Percentiles rank a stretch among this genome's conserved stretches.
Evolutionary conservation across 2,888 invertebrate genomes (phyloP).

Genomic region (Carcina quercana): DNA sequence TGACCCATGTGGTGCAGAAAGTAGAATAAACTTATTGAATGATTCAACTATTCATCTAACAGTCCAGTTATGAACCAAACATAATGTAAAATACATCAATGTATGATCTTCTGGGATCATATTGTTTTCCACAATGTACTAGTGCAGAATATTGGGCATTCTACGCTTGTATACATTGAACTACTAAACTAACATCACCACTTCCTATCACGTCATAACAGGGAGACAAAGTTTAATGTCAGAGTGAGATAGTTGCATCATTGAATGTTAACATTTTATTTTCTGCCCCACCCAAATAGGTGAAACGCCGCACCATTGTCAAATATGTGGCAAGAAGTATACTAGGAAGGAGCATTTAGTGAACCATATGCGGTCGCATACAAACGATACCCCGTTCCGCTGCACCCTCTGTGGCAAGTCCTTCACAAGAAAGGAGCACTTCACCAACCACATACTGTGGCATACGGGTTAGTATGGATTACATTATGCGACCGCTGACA

Average conservation of each 20-base stretch:
- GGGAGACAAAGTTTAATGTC: slow-evolving; percentile 30
- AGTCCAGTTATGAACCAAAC: background rate
- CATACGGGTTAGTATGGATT: slow-evolving; percentile 79
- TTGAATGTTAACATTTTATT: slow-evolving; percentile 69
- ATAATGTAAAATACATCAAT: slow-evolving; percentile 2
- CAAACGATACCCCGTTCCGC: slow-evolving; percentile 90
- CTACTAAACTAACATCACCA: background rate
- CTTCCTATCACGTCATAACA: slow-evolving; percentile 14
- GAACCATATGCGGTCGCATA: slow-evolving; percentile 91
- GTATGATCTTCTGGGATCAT: background rate
- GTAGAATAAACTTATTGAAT: slow-evolving; percentile 56
- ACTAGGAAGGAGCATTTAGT: slow-evolving; percentile 91
- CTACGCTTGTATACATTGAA: too few species aligned
- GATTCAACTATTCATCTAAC: slow-evolving; percentile 62
- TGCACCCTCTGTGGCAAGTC: slow-evolving; percentile 93
- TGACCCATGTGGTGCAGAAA: slow-evolving; percentile 59
- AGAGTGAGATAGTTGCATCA: slow-evolving; percentile 65
- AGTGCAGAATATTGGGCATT: too few species aligned
- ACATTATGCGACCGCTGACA: slow-evolving; percentile 17
- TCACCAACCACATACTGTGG: slow-evolving; percentile 93
- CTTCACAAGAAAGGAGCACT: slow-evolving; percentile 92
- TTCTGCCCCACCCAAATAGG: slow-evolving; percentile 74
- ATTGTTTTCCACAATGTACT: background rate
- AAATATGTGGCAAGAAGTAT: slow-evolving; percentile 91
- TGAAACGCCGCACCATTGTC: slow-evolving; percentile 91